phyloP scores from a whole-genome alignment of 2,113 vertebrate species.

The Alethe diademata region DNA sequence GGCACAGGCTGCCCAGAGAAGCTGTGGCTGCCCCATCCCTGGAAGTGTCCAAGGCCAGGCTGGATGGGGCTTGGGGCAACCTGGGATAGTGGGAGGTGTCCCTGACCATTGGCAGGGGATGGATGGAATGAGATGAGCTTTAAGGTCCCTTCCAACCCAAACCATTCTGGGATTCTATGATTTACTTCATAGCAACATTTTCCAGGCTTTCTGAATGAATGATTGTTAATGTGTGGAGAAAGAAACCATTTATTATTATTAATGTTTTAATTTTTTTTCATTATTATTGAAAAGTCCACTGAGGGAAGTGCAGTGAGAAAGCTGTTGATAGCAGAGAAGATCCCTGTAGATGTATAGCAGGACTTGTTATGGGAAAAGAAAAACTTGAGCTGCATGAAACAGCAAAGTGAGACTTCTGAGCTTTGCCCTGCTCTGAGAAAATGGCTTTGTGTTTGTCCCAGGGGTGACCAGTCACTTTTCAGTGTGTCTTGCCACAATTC shows the following conservation, averaged over 20 bases:
- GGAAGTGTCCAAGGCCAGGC: not conserved
- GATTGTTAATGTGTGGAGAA: not conserved
- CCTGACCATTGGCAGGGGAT: not conserved
- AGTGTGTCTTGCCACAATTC: not conserved
- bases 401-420: not conserved
- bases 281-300: not conserved
- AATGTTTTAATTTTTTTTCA: not conserved
- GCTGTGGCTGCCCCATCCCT: not conserved
- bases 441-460: not conserved
- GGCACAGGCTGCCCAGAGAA: not conserved
- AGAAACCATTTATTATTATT: not conserved
- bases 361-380: not conserved
- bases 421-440: not conserved
- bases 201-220: not conserved
- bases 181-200: not conserved
- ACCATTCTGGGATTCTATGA: not conserved
- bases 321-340: not conserved
- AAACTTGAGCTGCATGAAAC: not conserved
- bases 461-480: not conserved
- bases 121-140: accelerated
- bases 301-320: not conserved
- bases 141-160: not conserved
- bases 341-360: not conserved
- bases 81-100: not conserved
- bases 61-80: accelerated